Evolutionary conservation across 2,888 invertebrate genomes (phyloP).

Genomic region (Pheosia gnoma): DNA sequence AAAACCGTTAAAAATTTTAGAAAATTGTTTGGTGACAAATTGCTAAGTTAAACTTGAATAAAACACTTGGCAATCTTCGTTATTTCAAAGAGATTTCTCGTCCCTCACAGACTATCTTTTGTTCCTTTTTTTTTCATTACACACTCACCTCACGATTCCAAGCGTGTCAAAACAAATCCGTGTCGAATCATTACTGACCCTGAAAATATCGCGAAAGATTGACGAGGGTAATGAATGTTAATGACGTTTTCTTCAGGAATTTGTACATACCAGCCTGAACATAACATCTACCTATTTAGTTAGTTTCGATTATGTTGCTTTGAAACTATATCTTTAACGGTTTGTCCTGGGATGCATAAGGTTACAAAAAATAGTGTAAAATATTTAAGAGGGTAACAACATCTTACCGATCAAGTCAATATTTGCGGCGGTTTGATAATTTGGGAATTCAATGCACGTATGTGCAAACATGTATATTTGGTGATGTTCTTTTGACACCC

Average conservation of each 20-base stretch:
- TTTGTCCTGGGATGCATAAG: too few species aligned
- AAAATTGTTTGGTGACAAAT: constrained; percentile 59
- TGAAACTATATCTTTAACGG: too few species aligned
- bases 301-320: too few species aligned
- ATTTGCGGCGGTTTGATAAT: too few species aligned
- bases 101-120: background rate
- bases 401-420: too few species aligned
- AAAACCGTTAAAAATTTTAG: constrained; percentile 45
- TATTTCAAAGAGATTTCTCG: background rate
- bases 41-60: constrained; percentile 11
- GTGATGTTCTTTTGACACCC: too few species aligned
- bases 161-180: constrained; percentile 17
- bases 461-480: too few species aligned
- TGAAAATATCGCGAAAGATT: constrained; percentile 33
- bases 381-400: too few species aligned
- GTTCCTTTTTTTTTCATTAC: background rate
- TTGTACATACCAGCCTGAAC: constrained; percentile 2
- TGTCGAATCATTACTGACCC: constrained; percentile 30
- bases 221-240: constrained; percentile 22
- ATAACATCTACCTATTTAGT: too few species aligned
- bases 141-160: constrained; percentile 1
- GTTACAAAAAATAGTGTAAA: too few species aligned
- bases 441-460: too few species aligned
- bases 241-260: constrained; percentile 11
- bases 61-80: background rate